Evolutionary conservation across 1,140 invertebrate species (phyloP), one percentile per base, ranked within the genome.

Genomic region (Homarus americanus): DNA sequence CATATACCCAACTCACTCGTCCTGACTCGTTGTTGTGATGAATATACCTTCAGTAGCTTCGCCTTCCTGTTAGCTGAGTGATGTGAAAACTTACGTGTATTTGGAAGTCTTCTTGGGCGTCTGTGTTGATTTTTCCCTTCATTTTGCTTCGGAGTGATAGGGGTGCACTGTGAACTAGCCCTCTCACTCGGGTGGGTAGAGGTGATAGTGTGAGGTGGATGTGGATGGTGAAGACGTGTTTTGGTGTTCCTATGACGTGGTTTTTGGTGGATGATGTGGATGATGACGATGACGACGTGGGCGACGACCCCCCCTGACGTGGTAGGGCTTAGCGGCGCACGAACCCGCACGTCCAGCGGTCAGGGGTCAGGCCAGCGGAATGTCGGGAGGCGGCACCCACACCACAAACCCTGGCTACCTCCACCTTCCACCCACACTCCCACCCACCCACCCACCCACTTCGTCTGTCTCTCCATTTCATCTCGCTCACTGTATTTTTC

Each of bases 271-370:
- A 24, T 24, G 53, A 58, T 17, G 53, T 15, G 9, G 53, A 24
- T 17, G 53, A 58, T 24, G 53, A 24, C 20, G 53, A 58, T 24
- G 53, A 58, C 53, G 53, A 49, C 44, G 53, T 58, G 53, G 63
- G 28, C n/a, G 24, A 69, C 63, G 63, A 69, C 63, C 63, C 53
- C 63, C 63, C 5, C 12, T 0, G 63, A 32, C n/a, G 5, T 28
- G 63, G 24, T 5, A 49, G 63, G 63, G 9, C 63, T 20, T 24
- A 12, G 1, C n/a, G n/a, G 12, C 63, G 63, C 63, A 69, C 63
- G 63, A 69, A 69, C 63, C 63, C 28, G n/a, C 63, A 32, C 63
- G 63, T 69, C 63, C 63, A 28, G 63, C n/a, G 63, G 63, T 69
- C 63, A 69, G 24, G 12, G 63, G 63, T 69, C n/a, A 69, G 24